Evolutionary conservation across 2,797 vertebrate species (phyloP), one percentile per base, ranked within the genome.

Genomic region (Graptemys geographica): DNA sequence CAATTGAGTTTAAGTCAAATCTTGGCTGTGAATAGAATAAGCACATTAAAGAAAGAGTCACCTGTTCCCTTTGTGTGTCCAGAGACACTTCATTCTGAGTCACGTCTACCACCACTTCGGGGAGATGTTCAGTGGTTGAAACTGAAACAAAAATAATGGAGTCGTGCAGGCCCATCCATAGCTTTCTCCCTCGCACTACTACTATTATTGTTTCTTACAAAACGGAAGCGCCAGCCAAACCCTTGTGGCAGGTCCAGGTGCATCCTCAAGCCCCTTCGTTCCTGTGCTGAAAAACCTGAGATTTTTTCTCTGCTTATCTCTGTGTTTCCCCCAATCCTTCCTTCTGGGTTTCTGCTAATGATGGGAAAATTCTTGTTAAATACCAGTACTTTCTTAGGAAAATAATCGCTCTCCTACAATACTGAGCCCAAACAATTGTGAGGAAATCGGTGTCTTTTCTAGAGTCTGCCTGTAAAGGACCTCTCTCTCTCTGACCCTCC

Each of bases 131-230:
- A 1, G 0, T 3, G 5, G 37, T 23, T 25, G 1, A 0, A 94
- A 65, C 4, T 3, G 4, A 47, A 79, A 56, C 51, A 88, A 76
- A 47, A 81, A 49, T 31, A 88, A 76, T 0, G 2, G 74, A n/a
- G 84, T 1, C 44, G 0, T 0, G 5, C 88, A 84, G 5, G 21
- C 0, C 0, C 7, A 52, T 12, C 1, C 15, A n/a, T 31, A 28
- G 10, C 76, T 88, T 4, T 2, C 65, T 25, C 62, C 72, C 69
- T 79, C 59, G 49, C 15, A 8, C 23, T 28, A 28, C 74, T 57
- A 37, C 65, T 84, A 80, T n/a, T 18, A 94, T 0, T 76, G 86
- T 1, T 69, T 53, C 52, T 49, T 47, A 6, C 55, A 80, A 92
- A 90, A 47, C 2, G 10, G 12, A 13, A 85, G 13, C 28, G 25